phyloP scores from a whole-genome alignment of 2,797 vertebrate genomes.

The Astyanax mexicanus region DNA sequence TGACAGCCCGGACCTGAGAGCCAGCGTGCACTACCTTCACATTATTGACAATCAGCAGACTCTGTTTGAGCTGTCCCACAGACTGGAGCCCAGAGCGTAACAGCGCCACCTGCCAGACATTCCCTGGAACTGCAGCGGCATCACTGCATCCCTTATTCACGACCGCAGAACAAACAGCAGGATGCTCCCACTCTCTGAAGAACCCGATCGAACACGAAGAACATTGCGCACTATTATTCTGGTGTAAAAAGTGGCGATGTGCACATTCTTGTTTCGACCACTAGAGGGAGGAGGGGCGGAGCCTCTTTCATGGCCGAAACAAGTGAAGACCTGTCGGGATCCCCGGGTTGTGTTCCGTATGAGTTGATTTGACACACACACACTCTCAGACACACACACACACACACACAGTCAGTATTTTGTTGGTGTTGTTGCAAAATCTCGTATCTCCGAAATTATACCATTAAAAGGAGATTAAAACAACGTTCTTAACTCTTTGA shows the following conservation, averaged over 20 bases:
- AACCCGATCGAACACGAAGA: constrained; percentile 32
- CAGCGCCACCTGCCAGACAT: constrained; percentile 17
- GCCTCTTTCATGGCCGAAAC: constrained; percentile 19
- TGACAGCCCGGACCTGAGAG: constrained; percentile 88
- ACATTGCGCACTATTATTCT: not conserved
- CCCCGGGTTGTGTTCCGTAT: constrained; percentile 13
- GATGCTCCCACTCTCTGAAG: not conserved
- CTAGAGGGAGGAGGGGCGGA: constrained; percentile 24
- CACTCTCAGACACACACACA: constrained; percentile 37
- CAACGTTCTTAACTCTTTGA: not conserved
- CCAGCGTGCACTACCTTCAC: constrained; percentile 88
- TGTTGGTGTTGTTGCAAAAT: not conserved
- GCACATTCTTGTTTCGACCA: constrained; percentile 7
- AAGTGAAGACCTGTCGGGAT: not conserved
- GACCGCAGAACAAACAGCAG: not conserved
- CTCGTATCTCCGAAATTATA: not conserved
- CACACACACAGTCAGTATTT: constrained; percentile 14
- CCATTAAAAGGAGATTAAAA: not conserved
- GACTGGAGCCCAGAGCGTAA: constrained; percentile 91
- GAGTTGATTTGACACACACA: too few species aligned
- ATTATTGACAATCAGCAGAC: constrained; percentile 97
- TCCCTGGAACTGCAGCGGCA: not conserved
- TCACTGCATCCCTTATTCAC: not conserved
- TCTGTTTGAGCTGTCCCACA: constrained; percentile 94
- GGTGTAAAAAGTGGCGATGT: not conserved